Evolutionary conservation across 2,113 vertebrate species (phyloP).

Genomic region (Xerus inauris): DNA sequence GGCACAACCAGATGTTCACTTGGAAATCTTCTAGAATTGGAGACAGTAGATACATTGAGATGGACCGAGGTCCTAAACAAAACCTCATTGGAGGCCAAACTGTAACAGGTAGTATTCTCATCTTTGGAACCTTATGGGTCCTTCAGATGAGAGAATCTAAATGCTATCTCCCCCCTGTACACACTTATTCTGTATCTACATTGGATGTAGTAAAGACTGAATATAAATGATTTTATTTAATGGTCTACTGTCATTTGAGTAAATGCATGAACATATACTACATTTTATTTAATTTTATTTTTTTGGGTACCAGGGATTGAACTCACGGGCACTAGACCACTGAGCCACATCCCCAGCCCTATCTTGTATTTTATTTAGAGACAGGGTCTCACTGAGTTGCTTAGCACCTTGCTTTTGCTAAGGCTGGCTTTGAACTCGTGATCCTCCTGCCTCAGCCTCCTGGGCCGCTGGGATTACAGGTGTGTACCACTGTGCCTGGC

Average conservation of each 20-base stretch:
- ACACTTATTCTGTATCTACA: background rate
- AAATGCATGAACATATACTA: background rate
- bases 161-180: background rate
- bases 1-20: background rate
- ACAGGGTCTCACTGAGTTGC: no score
- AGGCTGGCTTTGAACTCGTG: no score
- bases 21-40: background rate
- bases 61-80: background rate
- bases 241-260: background rate
- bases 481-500: no score
- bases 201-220: background rate
- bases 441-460: no score
- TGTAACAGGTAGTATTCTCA: background rate
- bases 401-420: no score
- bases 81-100: background rate
- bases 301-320: no score
- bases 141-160: background rate
- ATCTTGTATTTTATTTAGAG: no score
- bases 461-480: no score
- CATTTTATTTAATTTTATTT: no score
- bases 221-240: background rate
- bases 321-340: no score
- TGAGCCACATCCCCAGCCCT: no score
- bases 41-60: background rate
- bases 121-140: background rate